Percentiles rank a stretch among this genome's conserved stretches.
Evolutionary conservation across 2,797 vertebrate genomes (phyloP).

Genomic region (Sebastes dallii): DNA sequence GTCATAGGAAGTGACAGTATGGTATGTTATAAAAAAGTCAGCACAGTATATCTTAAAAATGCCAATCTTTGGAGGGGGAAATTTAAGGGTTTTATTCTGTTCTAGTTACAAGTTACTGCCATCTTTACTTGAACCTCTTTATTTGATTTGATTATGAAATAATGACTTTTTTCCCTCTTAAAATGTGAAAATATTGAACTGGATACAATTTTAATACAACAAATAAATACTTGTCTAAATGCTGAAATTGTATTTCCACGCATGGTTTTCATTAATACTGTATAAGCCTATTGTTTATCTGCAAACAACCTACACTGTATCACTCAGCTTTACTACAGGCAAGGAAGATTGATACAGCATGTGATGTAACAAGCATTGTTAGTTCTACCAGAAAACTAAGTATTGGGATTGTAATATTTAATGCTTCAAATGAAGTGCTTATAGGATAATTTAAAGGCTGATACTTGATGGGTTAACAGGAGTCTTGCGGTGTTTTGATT

Average conservation of each 20-base stretch:
- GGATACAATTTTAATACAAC: too few relatives aligned
- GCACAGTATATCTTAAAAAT: neutral
- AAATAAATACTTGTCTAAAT: too few relatives aligned
- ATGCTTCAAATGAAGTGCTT: neutral
- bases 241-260: conserved; percentile 14
- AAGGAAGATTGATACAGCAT: neutral
- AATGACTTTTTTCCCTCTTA: too few relatives aligned
- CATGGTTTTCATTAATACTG: conserved; percentile 5
- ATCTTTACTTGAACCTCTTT: too few relatives aligned
- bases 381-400: neutral
- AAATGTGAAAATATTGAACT: too few relatives aligned
- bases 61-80: too few relatives aligned
- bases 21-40: neutral
- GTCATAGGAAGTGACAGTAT: neutral
- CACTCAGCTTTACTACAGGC: conserved; percentile 14
- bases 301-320: conserved; percentile 5
- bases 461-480: neutral
- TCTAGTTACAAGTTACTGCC: neutral
- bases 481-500: neutral
- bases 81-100: too few relatives aligned
- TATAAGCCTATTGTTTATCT: neutral
- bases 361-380: neutral
- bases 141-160: too few relatives aligned
- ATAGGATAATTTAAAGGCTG: too few relatives aligned
- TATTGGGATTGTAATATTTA: too few relatives aligned